Evolutionary conservation across 2,888 invertebrate genomes (phyloP), one percentile per base, ranked within the genome.

Genomic region (Podabrus alpinus): DNA sequence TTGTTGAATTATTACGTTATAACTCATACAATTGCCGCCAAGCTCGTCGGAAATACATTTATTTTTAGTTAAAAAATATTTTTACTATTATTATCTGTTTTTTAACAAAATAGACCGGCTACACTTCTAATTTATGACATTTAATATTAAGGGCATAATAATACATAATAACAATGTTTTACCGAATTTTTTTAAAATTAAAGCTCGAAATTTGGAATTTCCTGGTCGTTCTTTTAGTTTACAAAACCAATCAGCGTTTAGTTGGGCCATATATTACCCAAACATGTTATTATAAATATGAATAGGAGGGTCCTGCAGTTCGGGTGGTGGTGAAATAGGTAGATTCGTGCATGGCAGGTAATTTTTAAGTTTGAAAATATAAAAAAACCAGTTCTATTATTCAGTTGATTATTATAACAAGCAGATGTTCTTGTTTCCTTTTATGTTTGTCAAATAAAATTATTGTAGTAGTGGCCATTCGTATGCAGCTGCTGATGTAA

Each of bases 11-110:
- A 87, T 86, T 83, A 84, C 80, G 81, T 82, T 83, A 85, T 86
- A 87, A 86, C 83, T 87, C 86, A 87, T 84, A 82, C 84, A 84
- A 85, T 85, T 84, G 82, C 85, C 86, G 85, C 84, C 84, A 84
- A 83, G 84, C 83, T 84, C 81, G 85, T 85, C 85, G 85, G 86
- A 84, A 83, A 84, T 84, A 83, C 84, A 83, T 84, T 84, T 83
- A 83, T 84, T 83, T 82, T 81, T 81, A 87, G 77, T 73, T 75
- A 74, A 76, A 80, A 80, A 64, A 79, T 79, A 75, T 72, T 69
- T 75, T 75, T 77, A 68, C 70, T 68, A 74, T 71, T 72, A 73
- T 70, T 73, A 73, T 74, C 74, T 74, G 68, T 68, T 74, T 73
- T 73, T 74, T 74, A 74, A 62, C 66, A 70, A 74, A 77, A 69